phyloP scores from a whole-genome alignment of 1,140 invertebrate species.

The Drosophila eugracilis region DNA sequence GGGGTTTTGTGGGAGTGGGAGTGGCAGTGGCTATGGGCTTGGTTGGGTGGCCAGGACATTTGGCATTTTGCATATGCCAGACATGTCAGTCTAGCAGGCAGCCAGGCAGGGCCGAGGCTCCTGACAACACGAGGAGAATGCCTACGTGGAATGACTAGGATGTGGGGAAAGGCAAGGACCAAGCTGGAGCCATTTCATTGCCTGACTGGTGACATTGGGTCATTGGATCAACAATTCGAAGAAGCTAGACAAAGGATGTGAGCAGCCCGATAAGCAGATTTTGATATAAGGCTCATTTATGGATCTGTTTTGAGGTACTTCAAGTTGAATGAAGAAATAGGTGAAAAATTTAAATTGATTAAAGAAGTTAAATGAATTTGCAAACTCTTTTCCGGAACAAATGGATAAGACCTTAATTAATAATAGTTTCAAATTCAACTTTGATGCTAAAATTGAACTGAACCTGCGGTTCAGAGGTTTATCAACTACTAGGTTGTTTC shows the following conservation, averaged over 20 bases:
- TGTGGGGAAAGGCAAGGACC: conserved; percentile 4
- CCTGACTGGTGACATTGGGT: conserved; percentile 41
- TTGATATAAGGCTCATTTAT: neutral
- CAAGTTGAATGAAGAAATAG: too few species aligned
- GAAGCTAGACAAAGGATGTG: neutral
- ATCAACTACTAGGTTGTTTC: conserved; percentile 3
- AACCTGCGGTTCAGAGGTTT: too few species aligned
- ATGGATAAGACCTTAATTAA: too few species aligned
- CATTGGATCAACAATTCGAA: conserved; percentile 36
- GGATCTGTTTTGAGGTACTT: neutral
- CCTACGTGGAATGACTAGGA: conserved; percentile 30
- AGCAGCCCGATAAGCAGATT: neutral
- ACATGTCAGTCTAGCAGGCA: conserved; percentile 50
- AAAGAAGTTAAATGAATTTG: too few species aligned
- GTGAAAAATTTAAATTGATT: too few species aligned
- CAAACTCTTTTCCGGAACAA: too few species aligned
- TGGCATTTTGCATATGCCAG: conserved; percentile 76
- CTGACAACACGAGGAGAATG: conserved; percentile 37
- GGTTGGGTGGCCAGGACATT: conserved; percentile 29
- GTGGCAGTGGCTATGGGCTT: neutral
- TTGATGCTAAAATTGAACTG: neutral
- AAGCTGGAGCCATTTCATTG: conserved; percentile 18
- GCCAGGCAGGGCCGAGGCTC: conserved; percentile 7
- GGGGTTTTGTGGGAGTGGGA: neutral
- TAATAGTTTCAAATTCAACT: too few species aligned